These are phyloP conservation scores for Heliopora coerulea DNA, from an alignment of 92 coral and sea anemone species.

Conservation along the genomic window DNA sequence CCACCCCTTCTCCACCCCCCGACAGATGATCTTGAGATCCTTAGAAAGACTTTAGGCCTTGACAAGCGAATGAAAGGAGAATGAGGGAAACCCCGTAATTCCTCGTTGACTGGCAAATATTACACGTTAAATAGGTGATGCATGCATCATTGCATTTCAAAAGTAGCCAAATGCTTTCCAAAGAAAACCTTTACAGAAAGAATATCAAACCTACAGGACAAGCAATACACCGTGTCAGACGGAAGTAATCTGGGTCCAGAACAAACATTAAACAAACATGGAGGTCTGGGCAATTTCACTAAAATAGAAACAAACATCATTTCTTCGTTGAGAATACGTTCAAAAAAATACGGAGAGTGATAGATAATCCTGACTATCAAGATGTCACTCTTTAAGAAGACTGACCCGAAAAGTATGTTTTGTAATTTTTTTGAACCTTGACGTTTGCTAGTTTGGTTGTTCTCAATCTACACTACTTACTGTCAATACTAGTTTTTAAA, in stretches of 20 bases:
- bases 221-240: no score
- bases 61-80: no score
- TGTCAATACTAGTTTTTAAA: neutral
- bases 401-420: constrained; percentile 61
- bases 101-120: no score
- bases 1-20: no score
- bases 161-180: no score
- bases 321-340: neutral
- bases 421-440: neutral
- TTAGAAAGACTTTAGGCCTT: no score
- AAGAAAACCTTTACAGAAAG: no score
- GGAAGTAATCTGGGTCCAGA: neutral
- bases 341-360: neutral
- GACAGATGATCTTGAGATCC: no score
- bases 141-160: no score
- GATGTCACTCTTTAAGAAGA: constrained; percentile 49
- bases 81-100: no score
- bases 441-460: neutral
- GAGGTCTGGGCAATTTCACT: constrained; percentile 3
- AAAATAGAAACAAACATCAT: constrained; percentile 31
- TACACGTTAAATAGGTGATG: no score
- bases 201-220: no score
- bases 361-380: neutral
- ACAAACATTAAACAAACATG: constrained; percentile 8
- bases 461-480: neutral